Base-by-base conservation (phyloP, 92 coral and sea anemone genomes). In the Diadumene lineata region DNA sequence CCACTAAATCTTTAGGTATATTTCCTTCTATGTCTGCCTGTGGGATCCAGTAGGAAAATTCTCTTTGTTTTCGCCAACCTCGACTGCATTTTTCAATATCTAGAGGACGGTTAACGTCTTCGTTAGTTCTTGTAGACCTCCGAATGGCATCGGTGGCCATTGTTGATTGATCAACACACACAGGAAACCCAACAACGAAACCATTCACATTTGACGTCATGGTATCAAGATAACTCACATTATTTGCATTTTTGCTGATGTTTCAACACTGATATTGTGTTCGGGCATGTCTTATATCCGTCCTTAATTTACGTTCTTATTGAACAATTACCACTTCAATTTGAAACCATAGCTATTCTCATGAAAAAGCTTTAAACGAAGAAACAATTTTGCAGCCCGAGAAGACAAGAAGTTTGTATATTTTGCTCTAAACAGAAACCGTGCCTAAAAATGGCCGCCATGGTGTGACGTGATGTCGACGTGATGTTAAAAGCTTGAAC, bases 41-140 rank as follows among this genome's bases (percentile, higher is more conserved):
- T 18, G 97, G 97, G 24, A 91, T 65, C 88, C 86, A 85, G 61
- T 91, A 91, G 43, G 73, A 81, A 73, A 74, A 70, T 63, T 91
- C 97, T 53, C 86, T 88, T 31, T 91, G 97, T n/a, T 83, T 70
- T 77, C 86, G 86, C 97, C 97, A 91, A 28, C 97, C 97, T 76
- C 80, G 62, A 60, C 90, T 64, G 43, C 93, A 88, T 44, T 73
- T 75, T 7, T 65, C 60, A 21, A 81, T 33, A 32, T 88, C 86
- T 6, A 91, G 70, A 72, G 93, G 93, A 34, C 84, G 63, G 19
- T 66, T 58, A n/a, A 84, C 74, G 31, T 74, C 87, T 75, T 32
- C 57, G n/a, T n/a, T n/a, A n/a, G n/a, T n/a, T n/a, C n/a, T n/a
- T n/a, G n/a, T n/a, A n/a, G n/a, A n/a, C n/a, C n/a, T n/a, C n/a